Percentiles rank a stretch among this genome's conserved stretches.
Evolutionary conservation across 2,797 vertebrate species (phyloP).

Genomic region (Menidia menidia): DNA sequence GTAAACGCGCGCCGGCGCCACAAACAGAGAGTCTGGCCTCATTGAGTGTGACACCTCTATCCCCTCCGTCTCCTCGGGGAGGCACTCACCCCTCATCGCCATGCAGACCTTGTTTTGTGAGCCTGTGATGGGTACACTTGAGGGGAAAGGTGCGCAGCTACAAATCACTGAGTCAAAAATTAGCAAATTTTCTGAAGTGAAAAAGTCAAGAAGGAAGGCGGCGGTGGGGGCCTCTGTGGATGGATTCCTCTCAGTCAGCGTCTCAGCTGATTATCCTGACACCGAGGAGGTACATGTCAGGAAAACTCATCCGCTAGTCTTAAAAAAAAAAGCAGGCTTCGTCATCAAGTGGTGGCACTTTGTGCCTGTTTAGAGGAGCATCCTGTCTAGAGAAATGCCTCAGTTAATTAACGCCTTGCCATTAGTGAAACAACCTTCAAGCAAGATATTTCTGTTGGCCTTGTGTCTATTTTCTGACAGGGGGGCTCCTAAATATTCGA

Average conservation of each 20-base stretch:
- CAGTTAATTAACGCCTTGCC: slow-evolving; percentile 86
- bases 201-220: slow-evolving; percentile 49
- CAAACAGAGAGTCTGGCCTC: slow-evolving; percentile 56
- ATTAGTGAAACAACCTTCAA: slow-evolving; percentile 82
- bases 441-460: slow-evolving; percentile 78
- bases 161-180: slow-evolving; percentile 67
- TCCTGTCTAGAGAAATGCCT: slow-evolving; percentile 84
- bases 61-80: slow-evolving; percentile 55
- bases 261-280: slow-evolving; percentile 69
- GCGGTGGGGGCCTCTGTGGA: slow-evolving; percentile 49
- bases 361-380: slow-evolving; percentile 72
- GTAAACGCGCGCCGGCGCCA: slow-evolving; percentile 46
- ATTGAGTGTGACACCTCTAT: slow-evolving; percentile 74
- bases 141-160: slow-evolving; percentile 48
- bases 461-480: slow-evolving; percentile 61
- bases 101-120: slow-evolving; percentile 64
- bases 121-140: slow-evolving; percentile 53
- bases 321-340: slow-evolving; percentile 58
- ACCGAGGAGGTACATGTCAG: slow-evolving; percentile 68
- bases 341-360: slow-evolving; percentile 57
- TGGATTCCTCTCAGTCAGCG: slow-evolving; percentile 69
- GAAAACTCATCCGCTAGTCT: slow-evolving; percentile 68
- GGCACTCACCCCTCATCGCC: slow-evolving; percentile 58
- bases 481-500: slow-evolving; percentile 76
- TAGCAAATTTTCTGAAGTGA: slow-evolving; percentile 49